Conservation (phyloP, 2,797 vertebrate species). For the Phalanger gymnotis region DNA sequence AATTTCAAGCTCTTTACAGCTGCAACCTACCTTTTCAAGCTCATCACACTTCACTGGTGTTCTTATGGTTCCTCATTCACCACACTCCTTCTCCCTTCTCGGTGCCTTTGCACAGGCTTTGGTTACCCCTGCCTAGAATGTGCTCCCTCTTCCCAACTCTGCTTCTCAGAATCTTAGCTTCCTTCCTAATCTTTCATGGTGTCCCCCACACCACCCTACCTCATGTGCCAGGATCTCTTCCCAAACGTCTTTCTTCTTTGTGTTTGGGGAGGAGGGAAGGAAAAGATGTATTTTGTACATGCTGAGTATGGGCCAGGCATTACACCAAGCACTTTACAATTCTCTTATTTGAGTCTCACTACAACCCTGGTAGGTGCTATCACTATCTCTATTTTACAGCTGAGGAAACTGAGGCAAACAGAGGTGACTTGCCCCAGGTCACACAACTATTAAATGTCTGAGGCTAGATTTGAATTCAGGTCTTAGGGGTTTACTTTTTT, state of each 20-base stretch:
- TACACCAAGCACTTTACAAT: neutral
- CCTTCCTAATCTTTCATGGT: neutral
- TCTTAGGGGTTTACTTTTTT: neutral
- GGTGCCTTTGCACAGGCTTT: neutral
- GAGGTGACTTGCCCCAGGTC: neutral
- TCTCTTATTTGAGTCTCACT: neutral
- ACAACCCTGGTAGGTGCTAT: neutral
- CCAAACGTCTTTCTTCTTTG: neutral
- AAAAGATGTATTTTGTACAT: neutral
- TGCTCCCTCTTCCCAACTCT: neutral
- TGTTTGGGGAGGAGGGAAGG: neutral
- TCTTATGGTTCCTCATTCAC: neutral
- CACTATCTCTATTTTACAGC: neutral
- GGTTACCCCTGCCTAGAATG: neutral
- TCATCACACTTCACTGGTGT: neutral
- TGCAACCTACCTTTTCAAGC: neutral
- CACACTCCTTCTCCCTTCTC: neutral
- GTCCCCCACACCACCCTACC: neutral
- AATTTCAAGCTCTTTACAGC: neutral
- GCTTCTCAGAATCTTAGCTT: neutral
- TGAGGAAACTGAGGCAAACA: neutral
- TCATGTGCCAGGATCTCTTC: neutral
- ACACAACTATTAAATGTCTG: neutral
- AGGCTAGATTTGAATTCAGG: neutral
- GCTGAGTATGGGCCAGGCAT: neutral